Conservation (phyloP, 2,888 invertebrate genomes). For the Cataglyphis albicans region DNA sequence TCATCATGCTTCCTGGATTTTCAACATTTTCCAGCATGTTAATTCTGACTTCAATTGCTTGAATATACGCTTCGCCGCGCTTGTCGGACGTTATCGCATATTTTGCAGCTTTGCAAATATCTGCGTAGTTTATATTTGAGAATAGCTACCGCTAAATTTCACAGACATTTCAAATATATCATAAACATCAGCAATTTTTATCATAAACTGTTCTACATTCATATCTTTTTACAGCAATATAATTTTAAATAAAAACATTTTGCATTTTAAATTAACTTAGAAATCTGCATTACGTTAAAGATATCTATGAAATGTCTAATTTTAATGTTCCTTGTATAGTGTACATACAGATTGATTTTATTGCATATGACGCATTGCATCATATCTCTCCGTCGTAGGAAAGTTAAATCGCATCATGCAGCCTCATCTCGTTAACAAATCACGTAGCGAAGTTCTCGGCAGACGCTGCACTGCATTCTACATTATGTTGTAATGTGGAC, state of each 20-base stretch:
- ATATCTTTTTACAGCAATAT: not conserved
- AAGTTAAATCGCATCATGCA: slow-evolving; percentile 52
- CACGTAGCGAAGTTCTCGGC: slow-evolving; percentile 67
- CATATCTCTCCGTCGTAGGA: slow-evolving; percentile 30
- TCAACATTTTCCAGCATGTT: slow-evolving; percentile 73
- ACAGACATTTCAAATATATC: not conserved
- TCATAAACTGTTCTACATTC: not conserved
- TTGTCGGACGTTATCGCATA: slow-evolving; percentile 58
- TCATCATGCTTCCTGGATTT: slow-evolving; percentile 48
- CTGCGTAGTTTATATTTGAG: slow-evolving; percentile 11
- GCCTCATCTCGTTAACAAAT: slow-evolving; percentile 67
- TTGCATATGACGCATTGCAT: slow-evolving; percentile 31
- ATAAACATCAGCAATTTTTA: not conserved
- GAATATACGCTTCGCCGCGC: slow-evolving; percentile 36
- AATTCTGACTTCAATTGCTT: slow-evolving; percentile 61
- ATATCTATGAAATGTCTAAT: not conserved
- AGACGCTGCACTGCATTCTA: slow-evolving; percentile 41
- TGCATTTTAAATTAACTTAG: not conserved
- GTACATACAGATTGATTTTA: slow-evolving; percentile 62
- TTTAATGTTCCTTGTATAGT: not conserved
- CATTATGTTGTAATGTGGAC: slow-evolving; percentile 39
- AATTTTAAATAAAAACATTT: not conserved
- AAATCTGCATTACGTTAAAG: not conserved
- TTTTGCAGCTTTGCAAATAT: slow-evolving; percentile 54
- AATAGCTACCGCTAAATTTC: not conserved